These are phyloP conservation scores for Horisme vitalbata DNA, from an alignment of 2,888 invertebrate species.

Conservation along the genomic window DNA sequence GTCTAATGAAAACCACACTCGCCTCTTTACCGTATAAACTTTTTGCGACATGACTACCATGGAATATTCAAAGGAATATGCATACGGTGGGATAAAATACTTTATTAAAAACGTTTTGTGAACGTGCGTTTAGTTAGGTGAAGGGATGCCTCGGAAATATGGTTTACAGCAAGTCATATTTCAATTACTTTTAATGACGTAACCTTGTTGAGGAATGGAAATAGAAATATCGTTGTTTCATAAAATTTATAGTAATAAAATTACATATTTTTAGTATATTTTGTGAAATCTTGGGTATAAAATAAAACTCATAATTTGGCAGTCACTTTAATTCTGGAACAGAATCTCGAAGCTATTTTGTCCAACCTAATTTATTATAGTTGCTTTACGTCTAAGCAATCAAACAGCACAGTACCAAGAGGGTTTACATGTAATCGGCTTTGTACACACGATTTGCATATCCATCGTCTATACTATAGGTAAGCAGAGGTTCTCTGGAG, in stretches of 20 bases:
- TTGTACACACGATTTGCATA: slow-evolving; percentile 63
- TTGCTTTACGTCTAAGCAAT: slow-evolving; percentile 42
- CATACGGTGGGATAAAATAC: slow-evolving; percentile 21
- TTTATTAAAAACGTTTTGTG: slow-evolving; percentile 22
- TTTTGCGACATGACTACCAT: slow-evolving; percentile 40
- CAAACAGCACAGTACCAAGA: slow-evolving; percentile 47
- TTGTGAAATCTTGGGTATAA: too few relatives aligned
- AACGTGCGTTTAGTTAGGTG: slow-evolving; percentile 2
- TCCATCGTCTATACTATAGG: slow-evolving; percentile 46
- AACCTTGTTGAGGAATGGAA: too few relatives aligned
- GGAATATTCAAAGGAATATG: slow-evolving; percentile 36
- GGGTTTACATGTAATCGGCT: slow-evolving; percentile 67
- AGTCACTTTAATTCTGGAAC: too few relatives aligned
- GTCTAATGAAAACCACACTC: slow-evolving; percentile 69
- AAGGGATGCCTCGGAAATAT: too few relatives aligned
- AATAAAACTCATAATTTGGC: too few relatives aligned
- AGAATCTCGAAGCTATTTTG: too few relatives aligned
- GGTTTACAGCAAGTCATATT: too few relatives aligned
- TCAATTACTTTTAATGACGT: too few relatives aligned
- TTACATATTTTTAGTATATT: too few relatives aligned
- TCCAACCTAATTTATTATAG: too few relatives aligned
- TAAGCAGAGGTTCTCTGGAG: slow-evolving; percentile 36
- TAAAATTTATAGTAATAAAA: too few relatives aligned
- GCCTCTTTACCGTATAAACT: slow-evolving; percentile 47
- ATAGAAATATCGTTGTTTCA: too few relatives aligned